These are phyloP conservation scores for Catamblyrhynchus diadema DNA, from an alignment of 2,797 vertebrate species.

Conservation along the genomic window DNA sequence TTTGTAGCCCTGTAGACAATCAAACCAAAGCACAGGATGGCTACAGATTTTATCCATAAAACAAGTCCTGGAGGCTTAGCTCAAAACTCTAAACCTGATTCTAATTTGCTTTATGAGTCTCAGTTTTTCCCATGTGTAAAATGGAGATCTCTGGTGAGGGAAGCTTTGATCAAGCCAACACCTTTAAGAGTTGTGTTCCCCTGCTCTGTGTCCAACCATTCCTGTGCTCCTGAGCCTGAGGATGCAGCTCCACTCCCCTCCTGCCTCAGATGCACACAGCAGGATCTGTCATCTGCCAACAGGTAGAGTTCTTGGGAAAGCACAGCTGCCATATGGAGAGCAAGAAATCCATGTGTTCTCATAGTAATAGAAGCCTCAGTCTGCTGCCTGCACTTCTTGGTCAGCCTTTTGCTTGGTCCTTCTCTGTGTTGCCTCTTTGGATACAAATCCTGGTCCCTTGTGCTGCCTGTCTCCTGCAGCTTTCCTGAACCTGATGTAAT, in stretches of 20 bases:
- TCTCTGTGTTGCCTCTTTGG: accelerated
- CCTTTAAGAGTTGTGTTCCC: background rate
- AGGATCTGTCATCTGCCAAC: conserved; percentile 28
- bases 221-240: background rate
- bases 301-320: background rate
- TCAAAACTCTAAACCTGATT: conserved; percentile 13
- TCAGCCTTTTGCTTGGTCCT: background rate
- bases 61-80: background rate
- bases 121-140: background rate
- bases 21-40: background rate
- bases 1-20: background rate
- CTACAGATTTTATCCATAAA: background rate
- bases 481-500: background rate
- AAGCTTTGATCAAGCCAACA: conserved; percentile 26
- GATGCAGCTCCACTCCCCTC: background rate
- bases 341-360: background rate
- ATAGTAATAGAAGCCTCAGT: background rate
- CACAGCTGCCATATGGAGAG: background rate
- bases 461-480: background rate
- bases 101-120: background rate
- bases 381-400: background rate
- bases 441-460: background rate
- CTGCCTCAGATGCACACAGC: background rate
- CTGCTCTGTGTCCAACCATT: background rate
- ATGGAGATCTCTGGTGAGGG: background rate